phyloP scores from a whole-genome alignment of 2,797 vertebrate genomes.

The Mormyrops boulengeri region DNA sequence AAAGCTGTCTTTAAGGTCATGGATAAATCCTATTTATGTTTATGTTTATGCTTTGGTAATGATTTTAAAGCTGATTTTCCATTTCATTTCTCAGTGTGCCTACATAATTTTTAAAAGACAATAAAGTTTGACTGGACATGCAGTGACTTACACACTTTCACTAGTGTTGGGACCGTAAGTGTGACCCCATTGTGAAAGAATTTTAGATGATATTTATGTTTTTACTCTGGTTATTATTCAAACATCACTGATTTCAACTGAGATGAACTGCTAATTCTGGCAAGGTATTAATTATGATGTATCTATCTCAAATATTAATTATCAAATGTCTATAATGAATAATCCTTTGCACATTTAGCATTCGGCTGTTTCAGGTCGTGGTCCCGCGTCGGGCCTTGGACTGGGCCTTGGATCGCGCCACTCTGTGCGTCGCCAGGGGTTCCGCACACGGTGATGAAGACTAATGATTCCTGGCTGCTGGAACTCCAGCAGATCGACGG shows the following conservation, averaged over 20 bases:
- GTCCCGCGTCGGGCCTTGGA: neutral
- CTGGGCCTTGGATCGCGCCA: neutral
- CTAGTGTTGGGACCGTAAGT: neutral
- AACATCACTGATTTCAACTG: neutral
- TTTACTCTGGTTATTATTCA: neutral
- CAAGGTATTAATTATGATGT: neutral
- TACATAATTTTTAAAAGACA: neutral
- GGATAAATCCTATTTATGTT: neutral
- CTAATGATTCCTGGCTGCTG: neutral
- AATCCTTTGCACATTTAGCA: neutral
- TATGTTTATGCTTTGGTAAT: no score
- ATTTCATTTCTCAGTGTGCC: neutral
- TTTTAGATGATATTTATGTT: neutral
- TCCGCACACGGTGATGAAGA: neutral
- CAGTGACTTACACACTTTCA: neutral
- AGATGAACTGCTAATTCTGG: neutral
- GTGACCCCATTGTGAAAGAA: neutral
- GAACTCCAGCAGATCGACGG: neutral
- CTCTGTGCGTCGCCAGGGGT: neutral
- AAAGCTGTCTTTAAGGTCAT: neutral
- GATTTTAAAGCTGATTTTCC: no score
- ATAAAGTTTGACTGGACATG: neutral
- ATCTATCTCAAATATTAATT: neutral
- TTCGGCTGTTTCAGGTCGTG: neutral
- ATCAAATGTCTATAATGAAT: neutral